Evolutionary conservation across 1,140 invertebrate species (phyloP), one percentile per base, ranked within the genome.

Genomic region (Linepithema humile): DNA sequence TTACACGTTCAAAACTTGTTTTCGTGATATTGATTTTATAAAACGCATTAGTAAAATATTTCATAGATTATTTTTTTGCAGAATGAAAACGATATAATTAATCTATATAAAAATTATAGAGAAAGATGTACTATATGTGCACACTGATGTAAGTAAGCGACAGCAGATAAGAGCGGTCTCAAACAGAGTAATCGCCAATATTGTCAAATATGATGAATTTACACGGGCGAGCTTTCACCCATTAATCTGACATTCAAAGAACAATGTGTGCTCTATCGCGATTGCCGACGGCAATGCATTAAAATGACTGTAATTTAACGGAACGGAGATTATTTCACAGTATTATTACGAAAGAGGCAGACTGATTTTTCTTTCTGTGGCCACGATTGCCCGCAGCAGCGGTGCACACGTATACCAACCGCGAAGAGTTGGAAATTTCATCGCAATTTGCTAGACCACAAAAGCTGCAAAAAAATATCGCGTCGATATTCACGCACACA

Each of bases 231-330:
- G 43, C 32, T 59, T 53, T 20, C 17, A 17, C 3, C 0, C 10
- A 40, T 40, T 23, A 40, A 64, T 40, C n/a, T 15, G 10, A 26
- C 35, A 38, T 67, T 67, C 32, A 35, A 77, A 38, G 2, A 70
- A 57, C 23, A 38, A 70, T 53, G 5, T 48, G 2, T 38, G 9
- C 26, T 5, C 40, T 57, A 10, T n/a, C 26, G 38, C 26, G 1
- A 78, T 40, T n/a, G n/a, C 62, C n/a, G 6, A 23, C 23, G 62
- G 48, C 48, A 3, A 40, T 78, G 23, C 48, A 80, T 80, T 80
- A 43, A 80, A 80, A n/a, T 80, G 55, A 57, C 38, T 38, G 38
- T 57, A 80, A 80, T 70, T 80, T 40, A 65, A 80, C 38, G 10
- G 45, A 43, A 32, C 17, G 38, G 64, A 43, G 26, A 80, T 80